Evolutionary conservation across 2,888 invertebrate species (phyloP), one percentile per base, ranked within the genome.

Genomic region (Eucera pruinosa): DNA sequence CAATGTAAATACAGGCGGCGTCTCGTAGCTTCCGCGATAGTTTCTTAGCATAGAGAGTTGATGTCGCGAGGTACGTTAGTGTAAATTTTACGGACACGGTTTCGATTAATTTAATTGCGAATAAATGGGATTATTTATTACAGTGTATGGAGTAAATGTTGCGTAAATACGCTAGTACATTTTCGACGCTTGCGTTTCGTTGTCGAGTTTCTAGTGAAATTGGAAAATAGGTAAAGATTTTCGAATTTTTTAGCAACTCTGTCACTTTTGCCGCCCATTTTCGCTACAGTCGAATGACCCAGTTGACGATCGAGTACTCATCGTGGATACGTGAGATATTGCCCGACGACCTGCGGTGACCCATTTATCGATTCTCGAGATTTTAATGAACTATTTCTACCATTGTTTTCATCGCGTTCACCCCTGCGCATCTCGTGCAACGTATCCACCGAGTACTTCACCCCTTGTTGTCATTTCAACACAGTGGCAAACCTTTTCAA

Each of bases 321-420:
- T 78, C 78, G 78, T 41, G 70, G 78, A 70, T 75, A 54, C 70
- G 65, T 52, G 75, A 81, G 82, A 72, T 78, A 84, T 85, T 68
- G 70, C 82, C 61, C 70, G 77, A 81, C 84, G 84, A 86, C 83
- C 81, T 82, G 75, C 79, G 81, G 81, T 87, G 88, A 88, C 87
- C 88, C 83, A 88, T 86, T 88, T 88, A 88, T 87, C 86, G 88
- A 88, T 86, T 82, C 69, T 62, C 52, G 41, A 73, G 78, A 84
- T 87, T 87, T 85, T 76, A 82, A 86, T 68, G 75, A 82, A 73
- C 67, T 64, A 48, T 77, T 72, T 62, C 62, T 18, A 48, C 25
- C 18, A 64, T 58, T 77, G 76, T 77, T 77, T 66, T 71, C 58
- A 30, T 71, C 57, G 33, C 68, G 36, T 55, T 50, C 64, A 55